Conservation (phyloP, 2,113 vertebrate genomes). For the Australoheros scitulus region DNA sequence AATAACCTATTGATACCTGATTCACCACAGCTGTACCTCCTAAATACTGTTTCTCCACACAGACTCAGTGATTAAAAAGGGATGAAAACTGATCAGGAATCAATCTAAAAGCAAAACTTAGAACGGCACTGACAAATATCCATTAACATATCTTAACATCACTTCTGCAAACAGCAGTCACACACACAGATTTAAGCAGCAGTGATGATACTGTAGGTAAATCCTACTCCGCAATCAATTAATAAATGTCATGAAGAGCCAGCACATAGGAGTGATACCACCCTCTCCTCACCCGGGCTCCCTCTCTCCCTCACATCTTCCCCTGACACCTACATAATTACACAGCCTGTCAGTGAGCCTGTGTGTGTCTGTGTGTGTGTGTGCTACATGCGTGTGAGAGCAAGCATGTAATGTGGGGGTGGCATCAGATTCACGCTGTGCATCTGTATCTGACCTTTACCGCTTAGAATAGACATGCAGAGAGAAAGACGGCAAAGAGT, state of each 20-base stretch:
- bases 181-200: neutral
- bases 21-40: neutral
- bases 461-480: conserved; percentile 48
- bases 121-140: neutral
- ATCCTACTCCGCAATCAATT: conserved; percentile 36
- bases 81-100: neutral
- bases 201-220: neutral
- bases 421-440: conserved; percentile 51
- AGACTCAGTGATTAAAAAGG: too few relatives aligned
- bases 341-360: conserved; percentile 46
- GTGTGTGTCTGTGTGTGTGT: conserved; percentile 18
- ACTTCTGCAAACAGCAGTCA: neutral
- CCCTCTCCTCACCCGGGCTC: conserved; percentile 38
- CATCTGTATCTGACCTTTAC: conserved; percentile 72
- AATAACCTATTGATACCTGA: neutral
- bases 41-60: neutral
- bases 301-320: conserved; percentile 37
- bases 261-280: conserved; percentile 41
- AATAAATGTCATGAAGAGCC: conserved; percentile 49
- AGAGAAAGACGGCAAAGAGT: conserved; percentile 41
- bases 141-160: neutral
- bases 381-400: neutral
- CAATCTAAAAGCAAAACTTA: neutral
- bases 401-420: conserved; percentile 59
- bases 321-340: conserved; percentile 68